Percentiles rank a stretch among this genome's conserved stretches.
These are phyloP conservation scores for Delia radicum DNA, from an alignment of 1,140 invertebrate genomes.

Conservation along the genomic window DNA sequence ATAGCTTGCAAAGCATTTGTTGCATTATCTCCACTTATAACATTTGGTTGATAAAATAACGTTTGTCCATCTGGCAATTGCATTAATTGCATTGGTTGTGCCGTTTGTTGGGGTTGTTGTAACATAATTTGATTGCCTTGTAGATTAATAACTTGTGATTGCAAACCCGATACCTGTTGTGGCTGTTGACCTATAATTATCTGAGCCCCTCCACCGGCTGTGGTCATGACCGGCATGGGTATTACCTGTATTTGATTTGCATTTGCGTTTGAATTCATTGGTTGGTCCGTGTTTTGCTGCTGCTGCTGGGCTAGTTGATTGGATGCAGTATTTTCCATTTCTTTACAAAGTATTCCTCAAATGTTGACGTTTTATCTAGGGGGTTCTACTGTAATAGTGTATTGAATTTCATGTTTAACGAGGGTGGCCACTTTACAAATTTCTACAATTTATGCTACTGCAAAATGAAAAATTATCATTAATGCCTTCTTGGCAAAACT, in stretches of 20 bases:
- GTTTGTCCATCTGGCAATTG: constrained; percentile 93
- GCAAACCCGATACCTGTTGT: constrained; percentile 36
- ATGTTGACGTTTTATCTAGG: neutral
- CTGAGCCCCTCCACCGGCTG: constrained; percentile 40
- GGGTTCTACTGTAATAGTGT: constrained; percentile 53
- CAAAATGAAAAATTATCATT: constrained; percentile 19
- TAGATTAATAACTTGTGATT: constrained; percentile 37
- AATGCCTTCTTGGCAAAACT: constrained; percentile 33
- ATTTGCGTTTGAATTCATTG: neutral
- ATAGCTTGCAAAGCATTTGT: constrained; percentile 46
- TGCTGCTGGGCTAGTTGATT: neutral
- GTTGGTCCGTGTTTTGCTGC: constrained; percentile 15
- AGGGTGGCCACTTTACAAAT: constrained; percentile 39
- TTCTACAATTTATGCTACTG: constrained; percentile 39
- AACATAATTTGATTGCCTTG: constrained; percentile 52
- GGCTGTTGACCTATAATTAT: constrained; percentile 49
- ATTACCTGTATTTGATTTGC: constrained; percentile 47
- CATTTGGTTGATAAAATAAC: constrained; percentile 78
- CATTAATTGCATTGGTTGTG: constrained; percentile 76
- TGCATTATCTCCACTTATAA: constrained; percentile 32
- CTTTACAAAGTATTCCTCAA: neutral
- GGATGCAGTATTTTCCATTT: constrained; percentile 15
- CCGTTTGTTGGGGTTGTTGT: constrained; percentile 45
- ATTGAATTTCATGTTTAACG: constrained; percentile 49
- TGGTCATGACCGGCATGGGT: constrained; percentile 45